phyloP scores from a whole-genome alignment of 2,113 vertebrate genomes.

The Phrynocephalus versicolor region DNA sequence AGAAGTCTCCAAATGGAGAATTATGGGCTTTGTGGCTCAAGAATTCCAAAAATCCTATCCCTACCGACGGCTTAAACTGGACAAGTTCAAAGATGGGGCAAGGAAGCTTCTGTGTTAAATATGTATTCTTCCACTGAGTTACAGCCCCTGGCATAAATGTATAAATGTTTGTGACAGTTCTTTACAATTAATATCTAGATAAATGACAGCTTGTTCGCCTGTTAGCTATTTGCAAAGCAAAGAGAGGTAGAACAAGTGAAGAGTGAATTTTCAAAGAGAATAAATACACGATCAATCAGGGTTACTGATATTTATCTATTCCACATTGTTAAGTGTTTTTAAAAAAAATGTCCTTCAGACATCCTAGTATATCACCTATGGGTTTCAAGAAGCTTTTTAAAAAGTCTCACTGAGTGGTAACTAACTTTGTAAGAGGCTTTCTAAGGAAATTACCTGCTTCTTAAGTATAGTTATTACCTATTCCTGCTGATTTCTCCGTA shows the following conservation, averaged over 20 bases:
- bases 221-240: too few relatives aligned
- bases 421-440: conserved; percentile 27
- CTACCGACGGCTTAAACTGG: too few relatives aligned
- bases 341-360: conserved; percentile 23
- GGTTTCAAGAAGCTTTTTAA: conserved; percentile 7
- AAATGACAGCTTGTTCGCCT: too few relatives aligned
- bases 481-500: conserved; percentile 44
- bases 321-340: neutral
- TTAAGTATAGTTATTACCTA: conserved; percentile 58
- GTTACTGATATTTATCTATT: neutral
- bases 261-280: neutral
- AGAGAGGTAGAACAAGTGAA: neutral
- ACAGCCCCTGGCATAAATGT: too few relatives aligned
- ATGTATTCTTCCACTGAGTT: neutral
- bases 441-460: conserved; percentile 54
- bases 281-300: neutral
- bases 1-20: too few relatives aligned
- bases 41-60: too few relatives aligned
- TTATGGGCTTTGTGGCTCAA: too few relatives aligned
- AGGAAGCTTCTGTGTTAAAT: neutral
- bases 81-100: too few relatives aligned
- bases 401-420: conserved; percentile 36
- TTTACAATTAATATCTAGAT: neutral
- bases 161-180: neutral
- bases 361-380: neutral